phyloP scores from a whole-genome alignment of 2,888 invertebrate genomes.

The Abrostola tripartita region DNA sequence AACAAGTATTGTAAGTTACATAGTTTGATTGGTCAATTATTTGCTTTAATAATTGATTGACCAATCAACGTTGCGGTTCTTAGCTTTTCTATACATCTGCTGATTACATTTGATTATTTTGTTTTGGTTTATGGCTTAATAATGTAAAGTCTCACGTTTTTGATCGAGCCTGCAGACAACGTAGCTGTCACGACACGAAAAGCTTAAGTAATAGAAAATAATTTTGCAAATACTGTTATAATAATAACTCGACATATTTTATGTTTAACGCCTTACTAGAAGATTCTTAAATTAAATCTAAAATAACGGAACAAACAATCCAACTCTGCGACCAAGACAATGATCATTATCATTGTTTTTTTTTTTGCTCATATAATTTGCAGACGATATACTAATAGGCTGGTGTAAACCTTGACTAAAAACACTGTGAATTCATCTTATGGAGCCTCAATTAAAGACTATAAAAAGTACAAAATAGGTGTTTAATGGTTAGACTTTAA shows the following conservation, averaged over 20 bases:
- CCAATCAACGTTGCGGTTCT: slow-evolving; percentile 29
- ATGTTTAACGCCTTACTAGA: background rate
- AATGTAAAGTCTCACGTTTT: slow-evolving; percentile 25
- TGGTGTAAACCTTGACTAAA: slow-evolving; percentile 29
- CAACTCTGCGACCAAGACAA: slow-evolving; percentile 24
- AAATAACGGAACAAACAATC: slow-evolving; percentile 37
- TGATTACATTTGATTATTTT: slow-evolving; percentile 28
- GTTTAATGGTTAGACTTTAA: slow-evolving; percentile 38
- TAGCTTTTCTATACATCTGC: slow-evolving; percentile 24
- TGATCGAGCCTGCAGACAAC: slow-evolving; percentile 6
- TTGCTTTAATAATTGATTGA: slow-evolving; percentile 42
- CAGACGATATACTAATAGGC: slow-evolving; percentile 17
- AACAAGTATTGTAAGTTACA: slow-evolving; percentile 13
- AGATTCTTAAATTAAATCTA: slow-evolving; percentile 19
- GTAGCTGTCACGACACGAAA: slow-evolving; percentile 10
- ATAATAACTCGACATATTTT: background rate
- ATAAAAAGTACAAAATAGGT: slow-evolving; percentile 24
- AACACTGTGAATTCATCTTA: slow-evolving; percentile 10
- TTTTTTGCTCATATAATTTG: slow-evolving; percentile 23
- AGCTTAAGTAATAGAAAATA: background rate
- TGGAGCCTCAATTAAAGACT: slow-evolving; percentile 20
- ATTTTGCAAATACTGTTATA: slow-evolving; percentile 8
- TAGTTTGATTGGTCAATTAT: slow-evolving; percentile 35
- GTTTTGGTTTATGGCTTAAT: slow-evolving; percentile 29
- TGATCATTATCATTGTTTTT: slow-evolving; percentile 29